These are phyloP conservation scores for Arizona elegans DNA, from an alignment of 2,113 vertebrate genomes.

Conservation along the genomic window DNA sequence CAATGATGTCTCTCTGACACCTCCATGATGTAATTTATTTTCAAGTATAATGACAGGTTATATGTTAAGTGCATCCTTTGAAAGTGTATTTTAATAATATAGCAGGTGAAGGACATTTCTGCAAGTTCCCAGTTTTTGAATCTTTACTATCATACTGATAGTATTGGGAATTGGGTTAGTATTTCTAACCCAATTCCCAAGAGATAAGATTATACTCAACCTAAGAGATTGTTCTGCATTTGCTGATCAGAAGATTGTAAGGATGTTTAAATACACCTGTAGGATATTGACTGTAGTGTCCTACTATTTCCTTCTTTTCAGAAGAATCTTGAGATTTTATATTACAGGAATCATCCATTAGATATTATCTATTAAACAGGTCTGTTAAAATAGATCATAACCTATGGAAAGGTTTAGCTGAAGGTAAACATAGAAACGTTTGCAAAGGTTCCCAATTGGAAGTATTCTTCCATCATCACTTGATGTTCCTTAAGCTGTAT, in stretches of 20 bases:
- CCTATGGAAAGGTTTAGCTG: neutral
- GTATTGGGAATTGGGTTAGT: too few species aligned
- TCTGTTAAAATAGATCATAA: neutral
- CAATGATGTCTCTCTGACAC: neutral
- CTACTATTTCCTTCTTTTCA: neutral
- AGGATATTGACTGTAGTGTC: neutral
- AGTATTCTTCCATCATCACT: conserved; percentile 15
- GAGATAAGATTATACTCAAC: neutral
- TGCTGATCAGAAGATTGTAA: neutral
- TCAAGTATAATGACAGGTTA: neutral
- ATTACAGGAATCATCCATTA: neutral
- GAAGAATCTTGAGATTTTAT: neutral
- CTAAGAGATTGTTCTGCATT: neutral
- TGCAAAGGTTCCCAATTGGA: neutral
- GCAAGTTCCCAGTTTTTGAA: neutral
- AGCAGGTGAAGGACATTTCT: neutral
- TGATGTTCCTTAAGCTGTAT: conserved; percentile 45
- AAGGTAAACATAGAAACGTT: fast-evolving
- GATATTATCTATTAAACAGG: neutral
- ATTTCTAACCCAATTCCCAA: too few species aligned
- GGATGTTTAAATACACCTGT: neutral
- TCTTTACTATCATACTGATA: neutral
- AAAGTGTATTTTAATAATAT: neutral
- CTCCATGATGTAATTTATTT: neutral
- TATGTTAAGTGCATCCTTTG: neutral